phyloP scores from a whole-genome alignment of 1,140 invertebrate species.

The Neuroterus valhalla region DNA sequence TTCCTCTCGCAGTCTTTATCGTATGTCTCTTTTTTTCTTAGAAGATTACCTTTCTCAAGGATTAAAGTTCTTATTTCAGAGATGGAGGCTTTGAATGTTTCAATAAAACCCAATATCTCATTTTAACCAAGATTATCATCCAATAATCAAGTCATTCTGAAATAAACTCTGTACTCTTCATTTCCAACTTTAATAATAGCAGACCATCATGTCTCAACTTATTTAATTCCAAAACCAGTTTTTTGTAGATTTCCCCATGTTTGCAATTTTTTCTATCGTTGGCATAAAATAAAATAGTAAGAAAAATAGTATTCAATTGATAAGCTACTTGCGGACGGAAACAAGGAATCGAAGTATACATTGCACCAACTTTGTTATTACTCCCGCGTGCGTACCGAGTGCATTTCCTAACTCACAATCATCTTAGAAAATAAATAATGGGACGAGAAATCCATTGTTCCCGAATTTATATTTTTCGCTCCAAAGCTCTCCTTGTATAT shows the following conservation, averaged over 20 bases:
- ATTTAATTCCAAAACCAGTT: slow-evolving; percentile 35
- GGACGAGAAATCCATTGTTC: neutral
- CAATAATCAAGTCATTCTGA: slow-evolving; percentile 30
- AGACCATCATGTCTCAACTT: slow-evolving; percentile 29
- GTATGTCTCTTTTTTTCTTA: slow-evolving; percentile 34
- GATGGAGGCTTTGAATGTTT: slow-evolving; percentile 10
- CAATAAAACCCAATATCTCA: slow-evolving; percentile 33
- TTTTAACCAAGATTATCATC: slow-evolving; percentile 39
- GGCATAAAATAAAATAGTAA: slow-evolving; percentile 35
- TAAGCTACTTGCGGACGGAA: slow-evolving; percentile 29
- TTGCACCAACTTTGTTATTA: slow-evolving; percentile 32
- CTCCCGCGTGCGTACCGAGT: slow-evolving; percentile 37
- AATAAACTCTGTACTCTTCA: slow-evolving; percentile 11
- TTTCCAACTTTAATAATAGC: slow-evolving; percentile 13
- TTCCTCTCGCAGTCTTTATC: slow-evolving; percentile 29
- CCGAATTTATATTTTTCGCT: neutral
- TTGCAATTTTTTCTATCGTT: slow-evolving; percentile 33
- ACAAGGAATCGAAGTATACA: slow-evolving; percentile 34
- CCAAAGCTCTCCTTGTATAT: slow-evolving; percentile 21
- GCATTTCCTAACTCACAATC: slow-evolving; percentile 40
- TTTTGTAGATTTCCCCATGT: slow-evolving; percentile 29
- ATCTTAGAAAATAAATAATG: slow-evolving; percentile 43
- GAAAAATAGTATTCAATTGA: slow-evolving; percentile 37
- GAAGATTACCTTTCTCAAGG: slow-evolving; percentile 13
- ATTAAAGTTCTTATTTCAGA: slow-evolving; percentile 35